Evolutionary conservation across 1,140 invertebrate species (phyloP).

Genomic region (Drosophila miranda): DNA sequence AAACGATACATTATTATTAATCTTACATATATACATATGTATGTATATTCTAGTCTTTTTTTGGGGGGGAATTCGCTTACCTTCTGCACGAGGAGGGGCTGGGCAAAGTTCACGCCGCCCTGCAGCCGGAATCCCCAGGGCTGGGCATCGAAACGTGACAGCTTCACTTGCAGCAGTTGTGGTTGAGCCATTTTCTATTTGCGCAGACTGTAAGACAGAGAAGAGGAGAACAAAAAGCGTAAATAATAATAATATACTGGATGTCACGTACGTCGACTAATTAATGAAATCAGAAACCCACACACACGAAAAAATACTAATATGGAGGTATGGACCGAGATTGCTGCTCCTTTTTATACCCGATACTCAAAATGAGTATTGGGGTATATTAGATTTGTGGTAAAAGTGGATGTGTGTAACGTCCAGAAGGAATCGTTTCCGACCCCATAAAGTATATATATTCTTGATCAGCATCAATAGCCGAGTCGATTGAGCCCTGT

Average conservation of each 20-base stretch:
- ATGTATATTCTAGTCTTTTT: not conserved
- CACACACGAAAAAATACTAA: constrained; percentile 18
- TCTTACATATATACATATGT: too few relatives aligned
- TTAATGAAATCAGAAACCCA: constrained; percentile 63
- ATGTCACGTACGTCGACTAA: constrained; percentile 67
- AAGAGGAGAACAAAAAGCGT: constrained; percentile 11
- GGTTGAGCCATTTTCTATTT: constrained; percentile 89
- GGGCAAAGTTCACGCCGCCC: constrained; percentile 96
- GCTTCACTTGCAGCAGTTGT: constrained; percentile 92
- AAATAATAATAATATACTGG: constrained; percentile 42
- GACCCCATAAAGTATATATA: too few relatives aligned
- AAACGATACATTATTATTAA: too few relatives aligned
- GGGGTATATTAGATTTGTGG: too few relatives aligned
- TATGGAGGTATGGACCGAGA: constrained; percentile 9
- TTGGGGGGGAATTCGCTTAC: constrained; percentile 84
- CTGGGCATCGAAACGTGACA: constrained; percentile 91
- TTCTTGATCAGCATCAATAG: too few relatives aligned
- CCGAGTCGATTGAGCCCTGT: too few relatives aligned
- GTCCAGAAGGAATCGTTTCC: too few relatives aligned
- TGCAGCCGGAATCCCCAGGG: constrained; percentile 97
- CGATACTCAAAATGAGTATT: too few relatives aligned
- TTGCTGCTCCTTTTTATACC: constrained; percentile 32
- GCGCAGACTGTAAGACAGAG: constrained; percentile 53
- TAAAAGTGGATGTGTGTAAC: too few relatives aligned
- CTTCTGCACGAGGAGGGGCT: constrained; percentile 95